These are phyloP conservation scores for Procambarus clarkii DNA, from an alignment of 1,140 invertebrate species.

Conservation along the genomic window DNA sequence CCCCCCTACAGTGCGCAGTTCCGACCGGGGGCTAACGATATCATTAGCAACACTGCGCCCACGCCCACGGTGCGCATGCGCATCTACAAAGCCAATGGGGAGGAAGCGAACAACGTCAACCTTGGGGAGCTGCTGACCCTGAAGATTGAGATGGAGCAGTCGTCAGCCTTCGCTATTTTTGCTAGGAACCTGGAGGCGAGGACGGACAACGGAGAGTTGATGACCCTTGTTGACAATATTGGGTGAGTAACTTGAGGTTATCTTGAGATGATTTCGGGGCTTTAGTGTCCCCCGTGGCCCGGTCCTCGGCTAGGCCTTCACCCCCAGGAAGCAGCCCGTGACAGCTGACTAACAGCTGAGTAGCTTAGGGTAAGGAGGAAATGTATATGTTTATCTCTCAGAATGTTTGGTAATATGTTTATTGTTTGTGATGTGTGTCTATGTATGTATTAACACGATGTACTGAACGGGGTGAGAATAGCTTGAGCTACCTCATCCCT, in stretches of 20 bases:
- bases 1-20: conserved; percentile 28
- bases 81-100: conserved; percentile 76
- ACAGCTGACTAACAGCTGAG: too few species aligned
- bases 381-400: too few species aligned
- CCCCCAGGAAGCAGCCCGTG: too few species aligned
- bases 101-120: conserved; percentile 77
- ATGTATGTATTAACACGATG: too few species aligned
- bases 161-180: conserved; percentile 78
- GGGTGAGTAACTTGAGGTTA: conserved; percentile 74
- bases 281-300: too few species aligned
- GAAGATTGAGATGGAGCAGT: conserved; percentile 77
- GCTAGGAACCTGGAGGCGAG: conserved; percentile 78
- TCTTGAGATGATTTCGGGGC: too few species aligned
- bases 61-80: conserved; percentile 78
- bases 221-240: conserved; percentile 78
- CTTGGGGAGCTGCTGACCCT: conserved; percentile 78
- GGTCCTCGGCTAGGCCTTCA: too few species aligned
- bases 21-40: conserved; percentile 74
- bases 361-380: neutral
- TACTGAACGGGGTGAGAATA: neutral
- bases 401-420: too few species aligned
- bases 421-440: neutral
- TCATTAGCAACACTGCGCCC: conserved; percentile 79
- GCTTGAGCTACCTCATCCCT: too few species aligned
- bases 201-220: conserved; percentile 78